These are phyloP conservation scores for Melinaea marsaeus DNA, from an alignment of 2,888 invertebrate genomes.

Conservation along the genomic window DNA sequence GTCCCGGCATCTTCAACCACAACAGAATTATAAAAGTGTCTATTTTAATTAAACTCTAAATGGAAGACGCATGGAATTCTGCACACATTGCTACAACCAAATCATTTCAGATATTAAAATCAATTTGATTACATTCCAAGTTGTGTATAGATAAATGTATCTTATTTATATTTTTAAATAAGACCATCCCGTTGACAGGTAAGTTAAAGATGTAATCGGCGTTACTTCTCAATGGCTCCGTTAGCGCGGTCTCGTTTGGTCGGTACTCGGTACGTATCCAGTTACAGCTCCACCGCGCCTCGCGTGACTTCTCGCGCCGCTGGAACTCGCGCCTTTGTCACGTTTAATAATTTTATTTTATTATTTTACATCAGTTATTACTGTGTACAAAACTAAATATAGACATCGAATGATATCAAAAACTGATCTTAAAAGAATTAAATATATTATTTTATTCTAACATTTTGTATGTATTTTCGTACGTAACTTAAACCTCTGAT, in stretches of 20 bases:
- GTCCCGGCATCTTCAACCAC: background rate
- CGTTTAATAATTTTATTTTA: conserved; percentile 1
- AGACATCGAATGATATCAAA: no score
- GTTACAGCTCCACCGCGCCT: conserved; percentile 18
- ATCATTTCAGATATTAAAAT: no score
- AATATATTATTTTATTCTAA: no score
- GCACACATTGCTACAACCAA: no score
- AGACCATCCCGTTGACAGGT: conserved; percentile 1
- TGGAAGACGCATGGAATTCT: no score
- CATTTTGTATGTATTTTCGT: no score
- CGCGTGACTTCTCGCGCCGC: conserved; percentile 15
- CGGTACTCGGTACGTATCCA: conserved; percentile 17
- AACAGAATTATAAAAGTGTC: background rate
- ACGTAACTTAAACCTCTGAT: no score
- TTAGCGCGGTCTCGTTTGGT: conserved; percentile 26
- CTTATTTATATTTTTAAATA: background rate
- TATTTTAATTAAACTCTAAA: background rate
- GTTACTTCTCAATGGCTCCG: conserved; percentile 12
- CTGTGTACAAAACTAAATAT: no score
- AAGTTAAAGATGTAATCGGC: conserved; percentile 3
- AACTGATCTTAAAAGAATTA: no score
- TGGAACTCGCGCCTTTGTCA: conserved; percentile 13
- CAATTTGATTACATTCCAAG: no score
- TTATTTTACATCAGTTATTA: no score
- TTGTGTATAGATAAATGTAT: no score